Evolutionary conservation across 2,113 vertebrate genomes (phyloP), one percentile per base, ranked within the genome.

Genomic region (Xiphophorus couchianus): DNA sequence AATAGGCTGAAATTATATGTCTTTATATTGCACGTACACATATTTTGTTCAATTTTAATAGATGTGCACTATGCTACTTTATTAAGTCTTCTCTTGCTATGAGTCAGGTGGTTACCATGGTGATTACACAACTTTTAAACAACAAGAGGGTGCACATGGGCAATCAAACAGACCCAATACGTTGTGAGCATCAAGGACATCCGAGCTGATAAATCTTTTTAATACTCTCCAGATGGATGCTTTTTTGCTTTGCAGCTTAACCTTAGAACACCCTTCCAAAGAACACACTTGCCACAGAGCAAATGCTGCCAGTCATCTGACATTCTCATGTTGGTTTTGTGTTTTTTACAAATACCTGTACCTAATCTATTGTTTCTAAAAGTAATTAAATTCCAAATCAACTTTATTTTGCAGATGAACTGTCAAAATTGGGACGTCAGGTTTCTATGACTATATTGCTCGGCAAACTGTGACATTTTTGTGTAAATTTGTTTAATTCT

Each of bases 221-320:
- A 96, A 97, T 95, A 94, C 93, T 96, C 96, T 96, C 95, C 96
- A 96, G 96, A 96, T 96, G 96, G 96, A 96, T 95, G 95, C 95
- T 94, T 95, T 93, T 94, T 95, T 61, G 51, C 94, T 95, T 92
- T 88, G 93, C 93, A 94, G 95, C 96, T 96, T 96, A 96, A 96
- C 96, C 96, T 97, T 95, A 95, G 93, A 95, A 95, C 95, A 96
- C 93, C 94, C 95, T 96, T 96, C 95, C 95, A 96, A 94, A 51
- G 94, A 95, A 51, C 35, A 29, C 7, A 33, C 3, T 42, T 22
- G 35, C 67, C 39, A 51, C 29, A 62, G 42, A 76, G 42, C 60
- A 70, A 67, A 77, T 77, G 30, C 15, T 48, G 6, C 19, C 48
- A 19, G 19, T 29, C n/a, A 19, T 37, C 48, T 22, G 48, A 54